Percentiles rank a stretch among this genome's conserved stretches.
Evolutionary conservation across 2,888 invertebrate species (phyloP).

Genomic region (Pediacus dermestoides): DNA sequence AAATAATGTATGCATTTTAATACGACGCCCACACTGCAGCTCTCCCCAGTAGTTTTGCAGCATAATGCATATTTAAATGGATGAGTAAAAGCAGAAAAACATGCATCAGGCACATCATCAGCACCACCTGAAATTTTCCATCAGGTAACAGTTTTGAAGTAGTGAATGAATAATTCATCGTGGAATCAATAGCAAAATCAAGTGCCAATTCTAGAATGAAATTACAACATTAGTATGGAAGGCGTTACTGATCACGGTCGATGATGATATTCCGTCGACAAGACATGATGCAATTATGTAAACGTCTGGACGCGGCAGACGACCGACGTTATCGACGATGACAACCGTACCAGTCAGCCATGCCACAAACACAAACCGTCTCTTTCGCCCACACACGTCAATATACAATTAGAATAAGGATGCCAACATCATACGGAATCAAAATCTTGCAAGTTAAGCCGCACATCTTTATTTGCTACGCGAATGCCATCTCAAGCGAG

Average conservation of each 20-base stretch:
- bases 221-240: conserved; percentile 19
- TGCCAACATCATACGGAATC: conserved; percentile 2
- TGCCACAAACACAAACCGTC: conserved; percentile 2
- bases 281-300: conserved; percentile 40
- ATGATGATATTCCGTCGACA: conserved; percentile 32
- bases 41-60: too few relatives aligned
- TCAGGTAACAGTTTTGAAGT: too few relatives aligned
- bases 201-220: conserved; percentile 19
- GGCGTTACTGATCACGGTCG: conserved; percentile 20
- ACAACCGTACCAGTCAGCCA: conserved; percentile 20
- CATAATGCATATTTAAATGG: too few relatives aligned
- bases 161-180: neutral
- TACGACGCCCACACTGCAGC: too few relatives aligned
- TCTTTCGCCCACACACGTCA: neutral
- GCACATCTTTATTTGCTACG: conserved; percentile 34
- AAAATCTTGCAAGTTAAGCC: conserved; percentile 17
- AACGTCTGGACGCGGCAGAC: conserved; percentile 36
- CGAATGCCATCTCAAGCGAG: conserved; percentile 31
- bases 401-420: conserved; percentile 6
- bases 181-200: conserved; percentile 18
- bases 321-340: conserved; percentile 8
- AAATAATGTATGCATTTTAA: conserved; percentile 25
- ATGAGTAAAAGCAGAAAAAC: too few relatives aligned
- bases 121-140: too few relatives aligned
- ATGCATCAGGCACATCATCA: too few relatives aligned